A percentile compares a stretch with the other conserved stretches of the same genome.
phyloP scores from a whole-genome alignment of 2,113 vertebrate genomes.

The Pseudonaja textilis region DNA sequence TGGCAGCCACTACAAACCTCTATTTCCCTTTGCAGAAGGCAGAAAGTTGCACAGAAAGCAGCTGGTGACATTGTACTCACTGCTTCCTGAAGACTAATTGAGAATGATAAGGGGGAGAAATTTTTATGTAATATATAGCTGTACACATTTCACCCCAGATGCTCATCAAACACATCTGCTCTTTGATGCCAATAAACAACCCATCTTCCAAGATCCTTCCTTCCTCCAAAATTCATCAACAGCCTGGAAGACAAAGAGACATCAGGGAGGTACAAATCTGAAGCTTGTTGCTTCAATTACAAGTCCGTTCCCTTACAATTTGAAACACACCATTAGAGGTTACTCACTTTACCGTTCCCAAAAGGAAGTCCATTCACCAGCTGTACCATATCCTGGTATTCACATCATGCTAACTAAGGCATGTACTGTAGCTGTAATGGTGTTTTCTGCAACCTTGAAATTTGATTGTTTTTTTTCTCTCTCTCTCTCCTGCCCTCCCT shows the following conservation, averaged over 20 bases:
- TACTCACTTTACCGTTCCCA: not conserved
- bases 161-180: slow-evolving; percentile 62
- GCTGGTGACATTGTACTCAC: slow-evolving; percentile 59
- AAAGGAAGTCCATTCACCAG: slow-evolving; percentile 21
- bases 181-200: slow-evolving; percentile 50
- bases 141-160: slow-evolving; percentile 52
- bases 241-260: slow-evolving; percentile 22
- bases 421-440: not conserved
- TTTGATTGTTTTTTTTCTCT: not conserved
- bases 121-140: slow-evolving; percentile 48
- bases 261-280: slow-evolving; percentile 6
- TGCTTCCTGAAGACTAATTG: slow-evolving; percentile 58
- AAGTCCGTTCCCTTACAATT: slow-evolving; percentile 21
- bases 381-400: not conserved
- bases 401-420: not conserved
- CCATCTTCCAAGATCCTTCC: slow-evolving; percentile 41
- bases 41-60: slow-evolving; percentile 55
- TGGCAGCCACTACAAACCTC: slow-evolving; percentile 29
- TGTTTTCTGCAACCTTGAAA: not conserved
- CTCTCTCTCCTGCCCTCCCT: too few relatives aligned
- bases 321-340: slow-evolving; percentile 28
- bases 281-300: slow-evolving; percentile 43
- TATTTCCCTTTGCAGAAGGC: slow-evolving; percentile 53
- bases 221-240: slow-evolving; percentile 39
- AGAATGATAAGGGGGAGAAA: slow-evolving; percentile 49